Evolutionary conservation across 2,797 vertebrate species (phyloP), one percentile per base, ranked within the genome.

Genomic region (Crocodylus rhombifer): DNA sequence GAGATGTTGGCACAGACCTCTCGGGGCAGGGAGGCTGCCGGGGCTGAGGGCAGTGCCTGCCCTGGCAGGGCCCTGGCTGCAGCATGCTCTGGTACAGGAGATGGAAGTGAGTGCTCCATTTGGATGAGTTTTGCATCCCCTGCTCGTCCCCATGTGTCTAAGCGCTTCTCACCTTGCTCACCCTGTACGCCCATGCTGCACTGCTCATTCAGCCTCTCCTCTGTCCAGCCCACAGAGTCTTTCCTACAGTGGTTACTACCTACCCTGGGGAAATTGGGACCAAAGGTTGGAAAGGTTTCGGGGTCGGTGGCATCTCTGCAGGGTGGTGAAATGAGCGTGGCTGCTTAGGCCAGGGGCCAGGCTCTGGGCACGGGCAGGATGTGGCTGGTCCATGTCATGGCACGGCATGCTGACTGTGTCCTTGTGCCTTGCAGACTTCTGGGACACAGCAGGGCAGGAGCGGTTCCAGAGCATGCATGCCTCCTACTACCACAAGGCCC

Each of bases 371-470:
- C 36, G 18, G 62, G 4, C 14, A 65, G 62, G 55, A 14, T 15
- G 55, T 1, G 5, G 73, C 12, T 82, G 63, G 17, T 16, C 79
- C 33, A n/a, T 71, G 76, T 85, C 42, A 12, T 33, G 77, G 13
- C 67, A 14, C 83, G 71, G n/a, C n/a, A n/a, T n/a, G n/a, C 28
- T 61, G 33, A 25, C 1, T 55, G 82, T 73, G n/a, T 26, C 14
- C 67, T n/a, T 95, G 51, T 28, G 1, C 80, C 1, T 96, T 94
- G 80, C 98, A 99, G 99, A 99, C 96, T 99, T 99, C 95, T 99
- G 99, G 99, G 99, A 99, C 97, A 99, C 99, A 0, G 99, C 99
- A 0, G 99, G 99, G 65, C 99, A 99, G 96, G 99, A 99, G 92
- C 98, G 99, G 62, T 99, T 99, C 98, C 99, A 98, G 97, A 99